phyloP scores from a whole-genome alignment of 2,888 invertebrate species.

The Sinhomidia bicolor region DNA sequence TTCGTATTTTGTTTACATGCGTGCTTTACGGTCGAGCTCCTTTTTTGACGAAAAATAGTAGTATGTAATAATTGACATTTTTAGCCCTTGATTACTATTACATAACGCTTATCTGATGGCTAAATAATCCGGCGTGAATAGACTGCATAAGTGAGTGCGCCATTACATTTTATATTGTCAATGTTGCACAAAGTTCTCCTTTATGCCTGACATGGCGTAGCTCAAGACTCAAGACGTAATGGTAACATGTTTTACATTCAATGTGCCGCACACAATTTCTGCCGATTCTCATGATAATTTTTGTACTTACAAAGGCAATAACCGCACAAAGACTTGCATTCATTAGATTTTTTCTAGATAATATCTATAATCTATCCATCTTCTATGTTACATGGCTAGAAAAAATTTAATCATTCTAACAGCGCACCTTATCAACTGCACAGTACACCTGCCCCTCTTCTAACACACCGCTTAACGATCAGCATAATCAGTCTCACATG shows the following conservation, averaged over 20 bases:
- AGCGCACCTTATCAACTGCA: background rate
- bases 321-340: background rate
- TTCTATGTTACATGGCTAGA: too few relatives aligned
- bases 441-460: background rate
- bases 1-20: too few relatives aligned
- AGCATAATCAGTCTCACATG: too few relatives aligned
- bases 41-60: too few relatives aligned
- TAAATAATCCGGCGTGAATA: slow-evolving; percentile 32
- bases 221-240: background rate
- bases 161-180: background rate
- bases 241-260: background rate
- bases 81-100: too few relatives aligned
- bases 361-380: background rate
- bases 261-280: slow-evolving; percentile 4
- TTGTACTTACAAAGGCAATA: background rate
- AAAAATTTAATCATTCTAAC: background rate
- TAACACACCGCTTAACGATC: too few relatives aligned
- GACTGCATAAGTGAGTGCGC: background rate
- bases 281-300: background rate
- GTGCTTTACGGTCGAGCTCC: too few relatives aligned
- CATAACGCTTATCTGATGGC: background rate
- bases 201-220: background rate
- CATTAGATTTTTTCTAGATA: background rate
- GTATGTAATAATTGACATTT: too few relatives aligned
- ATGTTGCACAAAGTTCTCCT: slow-evolving; percentile 9